These are phyloP conservation scores for Antheraea mylitta DNA, from an alignment of 1,140 invertebrate genomes.

Conservation along the genomic window DNA sequence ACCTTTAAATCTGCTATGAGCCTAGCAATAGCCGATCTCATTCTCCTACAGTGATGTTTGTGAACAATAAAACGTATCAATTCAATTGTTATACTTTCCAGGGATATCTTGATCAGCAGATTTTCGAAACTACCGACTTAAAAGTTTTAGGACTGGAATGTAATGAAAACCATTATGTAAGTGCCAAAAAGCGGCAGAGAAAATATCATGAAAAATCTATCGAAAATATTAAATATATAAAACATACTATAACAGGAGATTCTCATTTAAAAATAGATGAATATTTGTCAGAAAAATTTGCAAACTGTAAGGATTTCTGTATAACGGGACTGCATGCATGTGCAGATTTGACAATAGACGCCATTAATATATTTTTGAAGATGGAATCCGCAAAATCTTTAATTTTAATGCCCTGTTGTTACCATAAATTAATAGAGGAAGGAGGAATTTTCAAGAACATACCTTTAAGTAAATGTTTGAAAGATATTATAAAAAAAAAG, in stretches of 20 bases:
- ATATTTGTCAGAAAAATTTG: no score
- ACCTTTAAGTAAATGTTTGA: constrained; percentile 80
- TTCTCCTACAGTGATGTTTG: no score
- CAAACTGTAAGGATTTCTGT: no score
- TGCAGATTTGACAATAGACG: constrained; percentile 88
- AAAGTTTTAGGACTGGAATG: constrained; percentile 87
- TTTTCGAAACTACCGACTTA: constrained; percentile 82
- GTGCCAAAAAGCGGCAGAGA: constrained; percentile 81
- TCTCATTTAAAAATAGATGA: constrained; percentile 29
- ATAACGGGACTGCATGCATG: constrained; percentile 86
- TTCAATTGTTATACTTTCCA: constrained; percentile 31
- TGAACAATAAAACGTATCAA: no score
- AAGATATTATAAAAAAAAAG: constrained; percentile 46
- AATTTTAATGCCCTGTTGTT: constrained; percentile 91
- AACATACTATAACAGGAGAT: constrained; percentile 77
- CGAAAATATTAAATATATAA: constrained; percentile 79
- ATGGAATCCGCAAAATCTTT: constrained; percentile 80
- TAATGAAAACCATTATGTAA: constrained; percentile 80
- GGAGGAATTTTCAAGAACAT: constrained; percentile 80
- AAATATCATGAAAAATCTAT: constrained; percentile 78
- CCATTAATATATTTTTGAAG: constrained; percentile 85
- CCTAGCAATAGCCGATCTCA: no score
- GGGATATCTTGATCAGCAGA: constrained; percentile 88
- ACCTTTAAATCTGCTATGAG: no score
- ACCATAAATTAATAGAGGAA: constrained; percentile 84